phyloP scores from a whole-genome alignment of 2,888 invertebrate genomes.

The Podabrus alpinus region DNA sequence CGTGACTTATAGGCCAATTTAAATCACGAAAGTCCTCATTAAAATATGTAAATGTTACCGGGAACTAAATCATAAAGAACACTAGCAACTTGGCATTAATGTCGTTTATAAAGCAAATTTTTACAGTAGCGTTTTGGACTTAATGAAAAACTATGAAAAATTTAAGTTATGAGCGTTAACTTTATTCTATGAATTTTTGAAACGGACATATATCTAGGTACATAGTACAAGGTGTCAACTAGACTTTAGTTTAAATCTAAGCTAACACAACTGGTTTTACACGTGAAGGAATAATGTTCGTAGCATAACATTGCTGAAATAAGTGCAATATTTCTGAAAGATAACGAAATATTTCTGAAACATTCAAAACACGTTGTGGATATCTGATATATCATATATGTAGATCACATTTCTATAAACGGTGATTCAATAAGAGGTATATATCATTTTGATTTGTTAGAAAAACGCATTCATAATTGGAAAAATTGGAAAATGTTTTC shows the following conservation, averaged over 20 bases:
- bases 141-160: slow-evolving; percentile 26
- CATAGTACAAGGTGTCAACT: background rate
- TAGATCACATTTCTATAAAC: no score
- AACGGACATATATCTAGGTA: background rate
- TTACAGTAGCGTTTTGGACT: slow-evolving; percentile 26
- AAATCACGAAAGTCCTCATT: slow-evolving; percentile 48
- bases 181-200: background rate
- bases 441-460: no score
- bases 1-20: slow-evolving; percentile 37
- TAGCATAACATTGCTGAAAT: no score
- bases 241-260: background rate
- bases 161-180: background rate
- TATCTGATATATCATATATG: no score
- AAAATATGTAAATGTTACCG: slow-evolving; percentile 50
- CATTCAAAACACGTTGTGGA: no score
- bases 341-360: no score
- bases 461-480: no score
- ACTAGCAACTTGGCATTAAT: slow-evolving; percentile 46
- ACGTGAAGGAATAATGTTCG: no score
- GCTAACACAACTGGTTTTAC: background rate
- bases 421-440: no score
- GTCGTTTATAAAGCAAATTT: slow-evolving; percentile 40
- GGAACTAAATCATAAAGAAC: slow-evolving; percentile 49
- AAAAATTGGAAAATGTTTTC: no score
- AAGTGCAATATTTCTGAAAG: no score